These are phyloP conservation scores for Spodoptera exigua DNA, from an alignment of 2,888 invertebrate genomes.

Conservation along the genomic window DNA sequence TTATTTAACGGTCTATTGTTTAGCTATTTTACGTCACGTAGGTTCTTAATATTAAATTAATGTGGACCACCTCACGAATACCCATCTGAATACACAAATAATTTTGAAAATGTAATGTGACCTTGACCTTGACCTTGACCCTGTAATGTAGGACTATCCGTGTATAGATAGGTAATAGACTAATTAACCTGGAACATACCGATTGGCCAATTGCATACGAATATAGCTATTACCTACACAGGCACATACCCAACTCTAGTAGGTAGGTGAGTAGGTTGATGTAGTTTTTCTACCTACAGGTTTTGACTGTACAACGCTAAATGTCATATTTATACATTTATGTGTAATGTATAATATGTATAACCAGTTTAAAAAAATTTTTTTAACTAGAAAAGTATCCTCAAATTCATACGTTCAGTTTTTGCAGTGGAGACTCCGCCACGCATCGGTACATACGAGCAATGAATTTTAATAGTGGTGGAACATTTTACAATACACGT, in stretches of 20 bases:
- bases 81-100: constrained; percentile 12
- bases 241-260: constrained; percentile 15
- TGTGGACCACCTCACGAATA: constrained; percentile 3
- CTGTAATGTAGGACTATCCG: constrained; percentile 33
- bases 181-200: constrained; percentile 39
- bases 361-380: too few relatives aligned
- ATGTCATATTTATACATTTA: too few relatives aligned
- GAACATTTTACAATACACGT: too few relatives aligned
- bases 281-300: not conserved
- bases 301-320: too few relatives aligned
- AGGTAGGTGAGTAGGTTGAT: constrained; percentile 5
- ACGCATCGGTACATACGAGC: too few relatives aligned
- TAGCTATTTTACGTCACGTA: constrained; percentile 47
- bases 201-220: constrained; percentile 35
- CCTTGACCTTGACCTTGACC: constrained; percentile 71
- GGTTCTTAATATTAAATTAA: constrained; percentile 34
- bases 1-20: constrained; percentile 50
- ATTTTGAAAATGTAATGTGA: constrained; percentile 47
- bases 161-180: constrained; percentile 23
- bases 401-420: too few relatives aligned
- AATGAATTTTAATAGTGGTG: too few relatives aligned
- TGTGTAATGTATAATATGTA: too few relatives aligned
- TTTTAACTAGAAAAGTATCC: too few relatives aligned
- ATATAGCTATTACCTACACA: constrained; percentile 23
- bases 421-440: too few relatives aligned